Percentiles rank a stretch among this genome's conserved stretches.
Evolutionary conservation across 2,888 invertebrate species (phyloP).

Genomic region (Caenorhabditis sp.): DNA sequence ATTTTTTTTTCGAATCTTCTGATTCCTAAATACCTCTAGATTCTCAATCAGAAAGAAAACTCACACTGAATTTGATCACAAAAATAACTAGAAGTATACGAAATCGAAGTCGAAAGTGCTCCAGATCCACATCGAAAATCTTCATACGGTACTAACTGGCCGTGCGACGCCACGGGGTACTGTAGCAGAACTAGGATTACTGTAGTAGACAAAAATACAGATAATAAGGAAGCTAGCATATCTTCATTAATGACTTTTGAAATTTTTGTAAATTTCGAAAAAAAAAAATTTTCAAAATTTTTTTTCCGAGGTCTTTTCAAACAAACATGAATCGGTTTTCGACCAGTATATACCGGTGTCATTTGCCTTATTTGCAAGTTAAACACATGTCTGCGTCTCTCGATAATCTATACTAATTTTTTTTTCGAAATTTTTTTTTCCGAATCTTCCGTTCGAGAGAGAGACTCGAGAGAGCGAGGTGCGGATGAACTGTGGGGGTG

Average conservation of each 20-base stretch:
- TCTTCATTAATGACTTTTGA: slow-evolving; percentile 10
- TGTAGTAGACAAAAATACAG: not conserved
- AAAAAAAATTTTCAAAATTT: not conserved
- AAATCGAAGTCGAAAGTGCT: slow-evolving; percentile 39
- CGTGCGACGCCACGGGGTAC: not conserved
- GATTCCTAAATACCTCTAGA: no score
- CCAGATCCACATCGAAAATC: slow-evolving; percentile 59
- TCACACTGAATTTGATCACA: slow-evolving; percentile 65
- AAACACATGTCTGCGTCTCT: slow-evolving; percentile 57
- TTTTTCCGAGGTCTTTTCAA: not conserved
- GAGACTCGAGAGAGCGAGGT: slow-evolving; percentile 29
- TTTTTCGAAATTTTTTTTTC: not conserved
- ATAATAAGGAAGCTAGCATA: not conserved
- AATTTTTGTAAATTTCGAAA: not conserved
- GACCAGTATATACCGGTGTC: slow-evolving; percentile 9
- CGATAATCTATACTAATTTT: slow-evolving; percentile 9
- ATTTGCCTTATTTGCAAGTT: slow-evolving; percentile 48
- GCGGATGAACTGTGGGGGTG: slow-evolving; percentile 28
- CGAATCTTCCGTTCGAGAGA: slow-evolving; percentile 12
- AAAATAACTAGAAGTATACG: slow-evolving; percentile 53
- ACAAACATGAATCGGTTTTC: not conserved
- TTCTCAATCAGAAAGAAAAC: no score
- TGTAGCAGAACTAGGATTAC: not conserved
- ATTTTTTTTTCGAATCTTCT: no score
- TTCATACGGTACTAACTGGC: slow-evolving; percentile 55